A percentile compares a stretch with the other conserved stretches of the same genome.
phyloP scores from a whole-genome alignment of 2,797 vertebrate species.

The Melanogrammus aeglefinus region DNA sequence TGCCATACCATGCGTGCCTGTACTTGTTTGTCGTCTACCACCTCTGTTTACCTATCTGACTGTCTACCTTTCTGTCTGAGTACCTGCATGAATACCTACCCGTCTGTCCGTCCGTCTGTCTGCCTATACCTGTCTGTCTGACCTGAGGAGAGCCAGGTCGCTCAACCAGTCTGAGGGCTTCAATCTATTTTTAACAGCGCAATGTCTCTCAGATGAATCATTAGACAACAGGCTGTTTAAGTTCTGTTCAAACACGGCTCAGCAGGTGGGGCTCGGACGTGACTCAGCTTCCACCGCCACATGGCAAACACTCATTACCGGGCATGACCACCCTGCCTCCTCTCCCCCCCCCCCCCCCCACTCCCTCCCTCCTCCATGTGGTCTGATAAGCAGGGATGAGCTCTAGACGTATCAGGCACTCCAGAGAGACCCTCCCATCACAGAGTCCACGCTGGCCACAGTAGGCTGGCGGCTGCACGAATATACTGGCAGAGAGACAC shows the following conservation, averaged over 20 bases:
- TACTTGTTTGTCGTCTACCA: too few species aligned
- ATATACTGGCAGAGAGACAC: too few species aligned
- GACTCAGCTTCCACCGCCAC: not conserved
- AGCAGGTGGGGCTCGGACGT: not conserved
- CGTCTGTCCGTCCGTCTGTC: not conserved
- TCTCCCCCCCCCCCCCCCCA: not conserved
- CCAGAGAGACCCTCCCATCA: not conserved
- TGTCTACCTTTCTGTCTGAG: too few species aligned
- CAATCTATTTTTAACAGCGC: not conserved
- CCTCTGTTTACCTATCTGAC: too few species aligned
- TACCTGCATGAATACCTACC: too few species aligned
- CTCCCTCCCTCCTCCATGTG: not conserved
- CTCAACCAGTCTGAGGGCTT: not conserved
- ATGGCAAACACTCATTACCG: not conserved
- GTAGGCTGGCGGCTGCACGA: not conserved
- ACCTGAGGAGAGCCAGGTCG: not conserved
- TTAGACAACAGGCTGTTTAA: not conserved
- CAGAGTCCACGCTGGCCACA: not conserved
- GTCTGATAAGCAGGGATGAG: constrained; percentile 7
- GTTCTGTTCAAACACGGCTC: not conserved
- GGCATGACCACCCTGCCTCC: not conserved
- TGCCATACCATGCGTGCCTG: too few species aligned
- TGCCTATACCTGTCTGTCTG: not conserved
- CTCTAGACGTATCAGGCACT: not conserved
- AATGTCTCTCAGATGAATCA: not conserved